These are phyloP conservation scores for Glossophaga mutica DNA, from an alignment of 2,797 vertebrate genomes.

Conservation along the genomic window DNA sequence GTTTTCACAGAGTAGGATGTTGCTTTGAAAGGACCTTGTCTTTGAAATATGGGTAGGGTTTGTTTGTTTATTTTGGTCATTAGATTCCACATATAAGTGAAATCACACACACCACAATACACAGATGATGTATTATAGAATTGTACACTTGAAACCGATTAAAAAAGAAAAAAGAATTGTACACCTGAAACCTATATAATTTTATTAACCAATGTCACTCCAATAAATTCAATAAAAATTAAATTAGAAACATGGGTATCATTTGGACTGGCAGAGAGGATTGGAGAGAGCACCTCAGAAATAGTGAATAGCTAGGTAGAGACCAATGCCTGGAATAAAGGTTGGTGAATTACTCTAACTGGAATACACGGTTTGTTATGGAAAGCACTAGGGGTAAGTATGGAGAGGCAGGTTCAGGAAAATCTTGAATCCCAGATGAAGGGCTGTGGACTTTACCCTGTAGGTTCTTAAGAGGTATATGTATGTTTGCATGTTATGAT, in stretches of 20 bases:
- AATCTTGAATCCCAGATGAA: background rate
- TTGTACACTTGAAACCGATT: no score
- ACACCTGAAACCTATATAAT: no score
- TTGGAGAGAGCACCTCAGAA: background rate
- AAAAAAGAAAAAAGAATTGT: no score
- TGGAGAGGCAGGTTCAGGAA: background rate
- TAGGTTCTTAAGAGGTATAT: background rate
- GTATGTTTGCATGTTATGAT: background rate
- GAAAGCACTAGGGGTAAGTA: background rate
- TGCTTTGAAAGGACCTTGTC: background rate
- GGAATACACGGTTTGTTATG: background rate
- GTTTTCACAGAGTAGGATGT: slow-evolving; percentile 21
- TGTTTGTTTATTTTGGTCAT: background rate
- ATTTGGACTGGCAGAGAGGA: background rate
- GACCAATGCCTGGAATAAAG: background rate
- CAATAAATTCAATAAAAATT: background rate
- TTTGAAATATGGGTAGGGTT: slow-evolving; percentile 16
- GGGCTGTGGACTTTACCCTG: background rate
- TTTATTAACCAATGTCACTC: background rate
- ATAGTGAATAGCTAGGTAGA: background rate
- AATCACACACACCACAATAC: background rate
- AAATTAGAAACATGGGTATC: background rate
- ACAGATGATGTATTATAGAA: no score
- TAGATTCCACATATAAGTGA: background rate
- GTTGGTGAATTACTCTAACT: background rate